Percentiles rank a stretch among this genome's conserved stretches.
phyloP scores from a whole-genome alignment of 1,140 invertebrate species.

The Carposina sasakii region DNA sequence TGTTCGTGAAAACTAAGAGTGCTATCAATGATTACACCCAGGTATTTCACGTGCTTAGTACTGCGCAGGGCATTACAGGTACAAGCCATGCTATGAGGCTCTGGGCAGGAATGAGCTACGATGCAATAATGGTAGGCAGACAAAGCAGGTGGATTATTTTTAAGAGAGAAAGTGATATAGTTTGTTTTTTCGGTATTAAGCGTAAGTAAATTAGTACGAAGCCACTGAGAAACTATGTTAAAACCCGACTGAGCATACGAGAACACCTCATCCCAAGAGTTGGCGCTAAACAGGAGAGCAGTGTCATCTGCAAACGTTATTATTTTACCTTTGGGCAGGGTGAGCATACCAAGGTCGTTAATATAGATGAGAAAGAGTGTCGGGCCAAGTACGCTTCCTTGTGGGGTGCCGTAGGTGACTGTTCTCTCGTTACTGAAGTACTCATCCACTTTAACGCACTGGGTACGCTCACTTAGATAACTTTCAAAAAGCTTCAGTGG shows the following conservation, averaged over 20 bases:
- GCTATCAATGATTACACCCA: neutral
- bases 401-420: neutral
- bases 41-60: neutral
- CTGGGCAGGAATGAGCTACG: neutral
- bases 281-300: neutral
- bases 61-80: neutral
- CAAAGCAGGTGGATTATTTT: neutral
- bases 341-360: neutral
- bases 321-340: neutral
- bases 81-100: neutral
- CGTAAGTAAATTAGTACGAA: neutral
- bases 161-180: conserved; percentile 3
- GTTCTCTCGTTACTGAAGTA: neutral
- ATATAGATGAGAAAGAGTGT: conserved; percentile 6
- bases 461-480: too few species aligned
- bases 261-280: neutral
- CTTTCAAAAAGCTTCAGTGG: too few species aligned
- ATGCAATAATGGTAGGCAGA: neutral
- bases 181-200: conserved; percentile 3
- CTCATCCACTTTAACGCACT: too few species aligned
- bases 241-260: neutral
- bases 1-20: neutral
- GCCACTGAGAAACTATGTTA: neutral
- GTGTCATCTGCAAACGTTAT: conserved; percentile 8
- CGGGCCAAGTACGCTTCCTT: conserved; percentile 4